phyloP scores from a whole-genome alignment of 2,113 vertebrate species.

The Cyphomyrus discorhynchus region DNA sequence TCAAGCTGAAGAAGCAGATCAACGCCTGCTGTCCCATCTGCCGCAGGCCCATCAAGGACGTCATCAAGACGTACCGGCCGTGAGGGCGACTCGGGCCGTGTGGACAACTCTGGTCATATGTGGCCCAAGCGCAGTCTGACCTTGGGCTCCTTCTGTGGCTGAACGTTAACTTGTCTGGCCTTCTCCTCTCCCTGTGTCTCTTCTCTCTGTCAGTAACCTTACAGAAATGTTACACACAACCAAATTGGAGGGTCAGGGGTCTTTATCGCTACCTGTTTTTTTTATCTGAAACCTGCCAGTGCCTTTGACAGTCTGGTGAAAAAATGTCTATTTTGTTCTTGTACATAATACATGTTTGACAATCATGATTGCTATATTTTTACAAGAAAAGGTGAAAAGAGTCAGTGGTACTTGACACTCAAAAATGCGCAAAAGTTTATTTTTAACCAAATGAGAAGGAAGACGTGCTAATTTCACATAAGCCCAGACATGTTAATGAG shows the following conservation, averaged over 20 bases:
- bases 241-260: background rate
- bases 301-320: slow-evolving; percentile 52
- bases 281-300: slow-evolving; percentile 43
- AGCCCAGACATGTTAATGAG: background rate
- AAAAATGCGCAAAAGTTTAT: background rate
- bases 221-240: background rate
- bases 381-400: slow-evolving; percentile 30
- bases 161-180: background rate
- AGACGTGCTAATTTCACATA: background rate
- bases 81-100: slow-evolving; percentile 46
- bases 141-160: background rate
- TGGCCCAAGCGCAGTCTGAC: background rate
- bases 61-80: slow-evolving; percentile 95
- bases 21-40: slow-evolving; percentile 95
- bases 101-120: background rate
- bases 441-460: background rate
- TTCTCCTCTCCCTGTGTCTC: slow-evolving; percentile 9
- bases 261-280: slow-evolving; percentile 28
- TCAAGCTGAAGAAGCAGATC: slow-evolving; percentile 88
- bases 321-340: slow-evolving; percentile 40
- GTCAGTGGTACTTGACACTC: slow-evolving; percentile 21
- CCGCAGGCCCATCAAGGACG: slow-evolving; percentile 90
- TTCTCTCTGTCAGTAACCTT: background rate
- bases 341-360: slow-evolving; percentile 38
- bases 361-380: slow-evolving; percentile 53